Evolutionary conservation across 2,113 vertebrate species (phyloP).

Genomic region (Sander vitreus): DNA sequence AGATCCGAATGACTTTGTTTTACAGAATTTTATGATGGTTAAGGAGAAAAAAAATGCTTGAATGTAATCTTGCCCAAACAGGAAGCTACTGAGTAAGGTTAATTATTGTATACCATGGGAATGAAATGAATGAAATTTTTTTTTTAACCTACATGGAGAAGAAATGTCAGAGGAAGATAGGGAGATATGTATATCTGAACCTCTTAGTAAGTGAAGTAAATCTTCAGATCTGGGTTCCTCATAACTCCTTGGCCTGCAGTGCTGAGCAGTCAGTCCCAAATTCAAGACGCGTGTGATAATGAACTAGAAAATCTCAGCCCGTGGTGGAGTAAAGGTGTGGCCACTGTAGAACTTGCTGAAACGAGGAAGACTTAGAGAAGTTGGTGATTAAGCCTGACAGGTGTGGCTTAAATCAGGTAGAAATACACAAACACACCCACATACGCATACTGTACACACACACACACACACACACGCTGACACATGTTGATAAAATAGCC

Average conservation of each 20-base stretch:
- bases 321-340: conserved; percentile 42
- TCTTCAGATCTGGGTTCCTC: conserved; percentile 19
- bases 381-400: conserved; percentile 1
- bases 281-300: conserved; percentile 37
- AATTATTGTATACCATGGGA: conserved; percentile 4
- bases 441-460: not conserved
- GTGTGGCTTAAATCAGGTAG: conserved; percentile 35
- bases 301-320: conserved; percentile 36
- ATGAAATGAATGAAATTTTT: not conserved
- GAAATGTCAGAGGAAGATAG: not conserved
- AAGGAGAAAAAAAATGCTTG: not conserved
- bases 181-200: conserved; percentile 13
- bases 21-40: not conserved
- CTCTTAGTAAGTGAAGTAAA: conserved; percentile 28
- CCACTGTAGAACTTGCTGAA: not conserved
- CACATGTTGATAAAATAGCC: conserved; percentile 63
- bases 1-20: conserved; percentile 19
- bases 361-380: not conserved
- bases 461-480: conserved; percentile 21
- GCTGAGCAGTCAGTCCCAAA: conserved; percentile 37
- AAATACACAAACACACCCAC: not conserved
- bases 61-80: not conserved
- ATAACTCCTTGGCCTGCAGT: conserved; percentile 38
- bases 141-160: conserved; percentile 8
- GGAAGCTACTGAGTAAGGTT: conserved; percentile 1